Evolutionary conservation across 2,797 vertebrate genomes (phyloP), one percentile per base, ranked within the genome.

Genomic region (Potorous gilbertii): DNA sequence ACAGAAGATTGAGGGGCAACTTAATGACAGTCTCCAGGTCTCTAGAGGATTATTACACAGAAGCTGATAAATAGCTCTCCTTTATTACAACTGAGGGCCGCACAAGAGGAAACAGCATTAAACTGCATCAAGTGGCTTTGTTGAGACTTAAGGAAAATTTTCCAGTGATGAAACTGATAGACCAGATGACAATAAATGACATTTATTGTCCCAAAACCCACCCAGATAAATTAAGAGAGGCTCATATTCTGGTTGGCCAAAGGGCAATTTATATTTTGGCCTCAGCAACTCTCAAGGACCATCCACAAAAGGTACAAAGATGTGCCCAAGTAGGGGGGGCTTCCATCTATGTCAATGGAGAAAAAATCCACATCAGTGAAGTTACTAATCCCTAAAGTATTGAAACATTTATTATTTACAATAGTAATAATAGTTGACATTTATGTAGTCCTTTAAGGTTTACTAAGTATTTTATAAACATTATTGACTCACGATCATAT

Each of bases 1-100:
- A 90, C 6, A 46, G 62, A 91, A 95, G 66, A 87, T 55, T 90
- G 91, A 91, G 52, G 90, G 46, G 54, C 54, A 91, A 94, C 93
- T 97, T 95, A 94, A 91, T 92, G 96, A 97, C 89, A 56, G 62
- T 90, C 34, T 92, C 91, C 56, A 56, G n/a, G 54, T 16, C 96
- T 94, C 96, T 93, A 56, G 94, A 95, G 91, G 57, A 52, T 94
- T 12, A 24, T 95, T 95, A 56, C 10, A 55, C 28, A 95, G 50
- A 96, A 31, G n/a, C 54, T 54, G 55, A 11, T 74, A 93, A 96
- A 95, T 93, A 92, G 74, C 46, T 66, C 5, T n/a, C 93, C 91
- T 96, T 55, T 94, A 94, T 94, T 56, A 66, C 54, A 87, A 87
- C 74, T 50, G 74, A 87, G 74, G 74, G 74, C 74, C 0, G 12